Conservation (phyloP, 2,888 invertebrate genomes). For the Drepanosiphum platanoidis region DNA sequence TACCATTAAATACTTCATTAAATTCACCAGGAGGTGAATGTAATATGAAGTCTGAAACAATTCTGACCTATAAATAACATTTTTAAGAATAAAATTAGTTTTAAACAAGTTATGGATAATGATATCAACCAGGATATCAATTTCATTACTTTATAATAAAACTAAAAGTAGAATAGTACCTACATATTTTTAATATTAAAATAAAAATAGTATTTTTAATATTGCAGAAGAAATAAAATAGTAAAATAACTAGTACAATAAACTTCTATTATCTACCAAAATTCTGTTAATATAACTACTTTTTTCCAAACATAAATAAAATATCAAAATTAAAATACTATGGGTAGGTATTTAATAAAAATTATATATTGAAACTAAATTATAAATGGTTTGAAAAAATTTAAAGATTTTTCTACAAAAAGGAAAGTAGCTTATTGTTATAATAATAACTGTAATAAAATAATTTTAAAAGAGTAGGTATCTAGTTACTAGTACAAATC, state of each 20-base stretch:
- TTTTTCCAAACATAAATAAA: too few species aligned
- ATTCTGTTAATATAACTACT: too few species aligned
- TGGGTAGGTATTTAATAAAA: too few species aligned
- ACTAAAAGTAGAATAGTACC: too few species aligned
- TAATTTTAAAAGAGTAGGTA: background rate
- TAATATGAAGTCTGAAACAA: conserved; percentile 97
- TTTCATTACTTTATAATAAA: background rate
- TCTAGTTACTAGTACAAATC: background rate
- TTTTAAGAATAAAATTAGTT: background rate
- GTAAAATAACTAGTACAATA: background rate
- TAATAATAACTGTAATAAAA: background rate
- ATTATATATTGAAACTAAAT: background rate
- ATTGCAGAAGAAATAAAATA: too few species aligned
- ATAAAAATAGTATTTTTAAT: background rate
- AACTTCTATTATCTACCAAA: background rate
- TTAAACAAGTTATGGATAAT: background rate
- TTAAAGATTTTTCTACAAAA: background rate
- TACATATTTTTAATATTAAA: background rate
- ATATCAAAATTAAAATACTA: too few species aligned
- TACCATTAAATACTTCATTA: conserved; percentile 96
- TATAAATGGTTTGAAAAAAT: background rate
- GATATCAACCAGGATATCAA: background rate
- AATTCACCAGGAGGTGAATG: conserved; percentile 99
- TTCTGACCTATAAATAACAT: conserved; percentile 75
- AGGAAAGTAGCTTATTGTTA: background rate